Conservation (phyloP, 2,888 invertebrate genomes). For the Oscheius sp. region DNA sequence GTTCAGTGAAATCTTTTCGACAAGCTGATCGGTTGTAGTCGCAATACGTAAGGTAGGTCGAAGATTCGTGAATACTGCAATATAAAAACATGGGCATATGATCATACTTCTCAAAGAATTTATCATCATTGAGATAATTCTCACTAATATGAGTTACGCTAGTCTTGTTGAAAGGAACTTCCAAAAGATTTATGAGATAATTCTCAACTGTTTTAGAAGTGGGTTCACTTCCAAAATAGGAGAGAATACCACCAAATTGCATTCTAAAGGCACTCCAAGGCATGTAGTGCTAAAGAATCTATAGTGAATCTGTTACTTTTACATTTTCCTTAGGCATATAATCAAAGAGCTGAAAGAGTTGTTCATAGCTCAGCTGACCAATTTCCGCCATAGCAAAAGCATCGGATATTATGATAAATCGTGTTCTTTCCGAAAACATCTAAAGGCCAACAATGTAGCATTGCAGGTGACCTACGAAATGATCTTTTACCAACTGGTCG, state of each 20-base stretch:
- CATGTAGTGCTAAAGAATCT: constrained; percentile 14
- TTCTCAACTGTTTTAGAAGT: constrained; percentile 23
- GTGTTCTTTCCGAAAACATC: constrained; percentile 37
- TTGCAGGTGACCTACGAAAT: constrained; percentile 35
- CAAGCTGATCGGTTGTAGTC: constrained; percentile 45
- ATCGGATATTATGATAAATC: constrained; percentile 50
- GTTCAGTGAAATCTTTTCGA: constrained; percentile 23
- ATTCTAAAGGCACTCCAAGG: constrained; percentile 15
- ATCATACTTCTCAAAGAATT: constrained; percentile 58
- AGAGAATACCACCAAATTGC: background rate
- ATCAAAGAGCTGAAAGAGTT: constrained; percentile 38
- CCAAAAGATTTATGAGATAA: constrained; percentile 36
- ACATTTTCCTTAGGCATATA: constrained; percentile 44
- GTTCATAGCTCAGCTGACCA: constrained; percentile 41
- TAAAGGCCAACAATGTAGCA: constrained; percentile 9
- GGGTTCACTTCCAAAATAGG: constrained; percentile 33
- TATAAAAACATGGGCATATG: background rate
- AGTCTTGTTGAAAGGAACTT: constrained; percentile 28
- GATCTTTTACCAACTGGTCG: constrained; percentile 50
- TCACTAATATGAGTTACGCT: constrained; percentile 36
- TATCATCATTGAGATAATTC: constrained; percentile 47
- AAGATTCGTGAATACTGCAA: constrained; percentile 34
- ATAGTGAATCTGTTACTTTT: background rate
- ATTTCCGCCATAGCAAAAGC: constrained; percentile 45
- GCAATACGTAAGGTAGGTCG: constrained; percentile 35